phyloP scores from a whole-genome alignment of 37 sponge, comb jelly and placozoan species.

The Lycopodina hypogea region DNA sequence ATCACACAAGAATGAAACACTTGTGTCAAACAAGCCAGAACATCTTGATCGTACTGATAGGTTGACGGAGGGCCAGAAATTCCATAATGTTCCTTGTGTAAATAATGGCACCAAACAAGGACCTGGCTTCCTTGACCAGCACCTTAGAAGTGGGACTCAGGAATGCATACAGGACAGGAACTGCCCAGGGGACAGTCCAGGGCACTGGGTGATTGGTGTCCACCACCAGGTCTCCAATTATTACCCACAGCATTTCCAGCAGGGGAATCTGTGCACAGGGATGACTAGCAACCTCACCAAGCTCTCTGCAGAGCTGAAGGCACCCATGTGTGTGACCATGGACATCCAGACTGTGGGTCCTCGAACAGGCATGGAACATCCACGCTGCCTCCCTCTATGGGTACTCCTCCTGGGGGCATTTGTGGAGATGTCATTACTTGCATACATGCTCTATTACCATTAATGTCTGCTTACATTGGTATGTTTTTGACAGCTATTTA shows the following conservation, averaged over 20 bases:
- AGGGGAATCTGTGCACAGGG: neutral
- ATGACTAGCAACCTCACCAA: neutral
- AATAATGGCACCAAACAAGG: too few species aligned
- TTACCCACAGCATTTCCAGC: neutral
- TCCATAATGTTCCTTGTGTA: too few species aligned
- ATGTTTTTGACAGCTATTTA: too few species aligned
- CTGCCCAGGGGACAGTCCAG: neutral
- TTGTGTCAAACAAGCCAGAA: too few species aligned
- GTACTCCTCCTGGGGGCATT: constrained; percentile 21
- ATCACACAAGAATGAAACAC: too few species aligned
- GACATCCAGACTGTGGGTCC: neutral
- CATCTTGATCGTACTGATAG: too few species aligned
- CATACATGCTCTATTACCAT: constrained; percentile 6
- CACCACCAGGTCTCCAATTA: neutral
- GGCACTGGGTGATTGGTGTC: neutral
- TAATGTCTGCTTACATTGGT: neutral
- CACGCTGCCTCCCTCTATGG: constrained; percentile 16
- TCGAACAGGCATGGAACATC: neutral
- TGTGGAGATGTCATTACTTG: constrained; percentile 10
- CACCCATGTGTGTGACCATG: constrained; percentile 8
- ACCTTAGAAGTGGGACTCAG: neutral
- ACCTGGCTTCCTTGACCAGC: too few species aligned
- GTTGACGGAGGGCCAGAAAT: too few species aligned
- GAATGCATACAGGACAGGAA: neutral
- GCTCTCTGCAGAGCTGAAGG: neutral